These are phyloP conservation scores for Deroplatys truncata DNA, from an alignment of 2,888 invertebrate species.

Conservation along the genomic window DNA sequence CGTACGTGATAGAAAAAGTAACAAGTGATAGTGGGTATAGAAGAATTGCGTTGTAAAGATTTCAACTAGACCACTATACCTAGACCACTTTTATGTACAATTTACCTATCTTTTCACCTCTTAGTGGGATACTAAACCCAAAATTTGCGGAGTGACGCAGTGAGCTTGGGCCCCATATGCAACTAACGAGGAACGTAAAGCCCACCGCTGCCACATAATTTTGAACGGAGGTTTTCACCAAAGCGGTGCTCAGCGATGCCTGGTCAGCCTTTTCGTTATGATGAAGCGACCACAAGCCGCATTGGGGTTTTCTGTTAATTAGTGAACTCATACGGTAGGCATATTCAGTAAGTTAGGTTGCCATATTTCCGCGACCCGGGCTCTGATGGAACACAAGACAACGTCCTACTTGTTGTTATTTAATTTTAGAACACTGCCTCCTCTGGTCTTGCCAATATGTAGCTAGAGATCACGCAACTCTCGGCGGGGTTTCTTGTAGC, in stretches of 20 bases:
- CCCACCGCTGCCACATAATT: neutral
- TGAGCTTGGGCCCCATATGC: too few relatives aligned
- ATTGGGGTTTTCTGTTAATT: neutral
- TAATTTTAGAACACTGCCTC: neutral
- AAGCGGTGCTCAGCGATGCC: neutral
- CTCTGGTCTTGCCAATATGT: neutral
- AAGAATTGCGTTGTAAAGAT: too few relatives aligned
- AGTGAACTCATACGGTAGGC: neutral
- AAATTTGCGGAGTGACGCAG: too few relatives aligned
- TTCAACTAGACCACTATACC: too few relatives aligned
- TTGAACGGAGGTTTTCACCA: neutral
- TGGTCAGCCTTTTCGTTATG: neutral
- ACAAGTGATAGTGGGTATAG: too few relatives aligned
- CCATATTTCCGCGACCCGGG: neutral
- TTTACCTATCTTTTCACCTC: too few relatives aligned
- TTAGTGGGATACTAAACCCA: too few relatives aligned
- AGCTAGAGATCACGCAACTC: neutral
- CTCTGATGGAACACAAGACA: neutral
- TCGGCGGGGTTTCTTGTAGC: neutral
- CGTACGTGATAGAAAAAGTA: too few relatives aligned
- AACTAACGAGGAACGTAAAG: neutral
- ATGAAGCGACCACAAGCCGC: neutral
- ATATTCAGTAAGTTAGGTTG: neutral
- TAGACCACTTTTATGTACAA: too few relatives aligned
- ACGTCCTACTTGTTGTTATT: neutral